Evolutionary conservation across 2,797 vertebrate species (phyloP).

Genomic region (Gymnopithys bicolor): DNA sequence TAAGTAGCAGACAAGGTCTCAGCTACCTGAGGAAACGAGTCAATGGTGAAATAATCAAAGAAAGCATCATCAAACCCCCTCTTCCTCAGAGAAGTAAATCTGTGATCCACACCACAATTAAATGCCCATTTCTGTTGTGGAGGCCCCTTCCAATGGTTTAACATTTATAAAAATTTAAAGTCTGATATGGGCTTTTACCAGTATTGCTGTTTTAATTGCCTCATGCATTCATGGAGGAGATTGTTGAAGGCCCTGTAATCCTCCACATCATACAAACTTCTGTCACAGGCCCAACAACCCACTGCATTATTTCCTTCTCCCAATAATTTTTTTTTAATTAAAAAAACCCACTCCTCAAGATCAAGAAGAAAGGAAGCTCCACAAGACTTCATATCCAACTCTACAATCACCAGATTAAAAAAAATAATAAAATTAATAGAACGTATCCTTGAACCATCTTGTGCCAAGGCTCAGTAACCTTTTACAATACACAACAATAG

Average conservation of each 20-base stretch:
- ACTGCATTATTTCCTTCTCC: not conserved
- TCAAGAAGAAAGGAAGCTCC: not conserved
- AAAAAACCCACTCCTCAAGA: not conserved
- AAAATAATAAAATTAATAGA: not conserved
- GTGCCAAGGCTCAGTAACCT: not conserved
- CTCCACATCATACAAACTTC: not conserved
- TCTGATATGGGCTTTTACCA: not conserved
- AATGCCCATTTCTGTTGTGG: not conserved
- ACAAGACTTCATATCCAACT: not conserved
- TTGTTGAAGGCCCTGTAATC: not conserved
- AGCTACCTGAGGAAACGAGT: not conserved
- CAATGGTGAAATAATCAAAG: not conserved
- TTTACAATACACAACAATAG: not conserved
- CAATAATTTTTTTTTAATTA: not conserved
- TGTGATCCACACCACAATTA: not conserved
- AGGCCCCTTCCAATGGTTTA: not conserved
- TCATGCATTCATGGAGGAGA: not conserved
- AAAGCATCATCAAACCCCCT: not conserved
- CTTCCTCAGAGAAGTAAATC: not conserved
- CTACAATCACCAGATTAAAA: not conserved
- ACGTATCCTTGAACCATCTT: not conserved
- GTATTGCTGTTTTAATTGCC: not conserved
- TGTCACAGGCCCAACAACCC: not conserved
- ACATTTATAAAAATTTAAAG: not conserved
- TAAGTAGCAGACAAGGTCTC: not conserved